A percentile compares a stretch with the other conserved stretches of the same genome.
These are phyloP conservation scores for Galeopterus variegatus DNA, from an alignment of 2,113 vertebrate genomes.

Conservation along the genomic window DNA sequence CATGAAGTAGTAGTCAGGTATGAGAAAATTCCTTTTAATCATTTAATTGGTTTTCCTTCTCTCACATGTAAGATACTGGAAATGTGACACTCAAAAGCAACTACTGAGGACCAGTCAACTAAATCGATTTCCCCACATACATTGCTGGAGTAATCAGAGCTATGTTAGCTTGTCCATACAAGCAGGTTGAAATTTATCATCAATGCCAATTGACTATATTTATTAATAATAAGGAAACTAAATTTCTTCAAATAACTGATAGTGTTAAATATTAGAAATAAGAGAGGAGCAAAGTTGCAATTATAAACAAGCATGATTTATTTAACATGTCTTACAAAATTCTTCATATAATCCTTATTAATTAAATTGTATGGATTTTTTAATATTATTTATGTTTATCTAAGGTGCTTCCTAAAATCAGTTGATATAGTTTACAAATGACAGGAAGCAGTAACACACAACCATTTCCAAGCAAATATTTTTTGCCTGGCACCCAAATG, in stretches of 20 bases:
- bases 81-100: neutral
- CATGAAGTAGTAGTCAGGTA: neutral
- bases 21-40: neutral
- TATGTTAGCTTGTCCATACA: neutral
- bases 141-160: neutral
- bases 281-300: conserved; percentile 46
- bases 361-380: conserved; percentile 45
- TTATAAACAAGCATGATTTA: conserved; percentile 58
- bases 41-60: neutral
- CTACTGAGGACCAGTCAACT: neutral
- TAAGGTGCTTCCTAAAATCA: neutral
- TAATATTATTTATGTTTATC: neutral
- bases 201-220: conserved; percentile 51
- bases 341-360: conserved; percentile 20
- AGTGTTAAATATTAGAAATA: conserved; percentile 48
- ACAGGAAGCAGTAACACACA: neutral
- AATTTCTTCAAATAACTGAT: conserved; percentile 75
- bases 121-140: neutral
- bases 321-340: conserved; percentile 55
- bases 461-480: conserved; percentile 8
- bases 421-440: neutral
- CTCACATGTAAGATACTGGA: neutral
- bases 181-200: conserved; percentile 65
- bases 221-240: conserved; percentile 69
- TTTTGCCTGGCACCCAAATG: neutral